These are phyloP conservation scores for Falco concolor DNA, from an alignment of 2,797 vertebrate genomes.

Conservation along the genomic window DNA sequence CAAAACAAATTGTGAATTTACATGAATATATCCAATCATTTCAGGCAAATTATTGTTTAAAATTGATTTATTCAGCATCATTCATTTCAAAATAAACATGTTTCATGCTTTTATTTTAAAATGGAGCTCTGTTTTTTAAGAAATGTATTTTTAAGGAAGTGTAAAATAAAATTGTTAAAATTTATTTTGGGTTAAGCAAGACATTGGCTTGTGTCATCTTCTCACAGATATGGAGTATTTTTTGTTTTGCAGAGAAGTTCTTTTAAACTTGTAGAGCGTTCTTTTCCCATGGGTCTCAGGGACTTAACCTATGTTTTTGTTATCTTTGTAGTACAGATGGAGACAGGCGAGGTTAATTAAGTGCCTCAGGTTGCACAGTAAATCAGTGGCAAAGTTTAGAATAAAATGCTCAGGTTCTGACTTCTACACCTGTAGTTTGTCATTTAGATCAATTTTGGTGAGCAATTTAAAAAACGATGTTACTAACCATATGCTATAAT, in stretches of 20 bases:
- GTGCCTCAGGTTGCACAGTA: constrained; percentile 11
- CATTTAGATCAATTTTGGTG: neutral
- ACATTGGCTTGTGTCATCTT: neutral
- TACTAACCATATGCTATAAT: neutral
- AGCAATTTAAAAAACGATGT: neutral
- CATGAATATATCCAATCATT: neutral
- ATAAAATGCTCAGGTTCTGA: constrained; percentile 4
- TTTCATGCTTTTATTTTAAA: constrained; percentile 15
- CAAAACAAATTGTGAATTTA: neutral
- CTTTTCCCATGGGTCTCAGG: constrained; percentile 3
- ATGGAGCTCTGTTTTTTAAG: neutral
- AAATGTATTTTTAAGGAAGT: neutral
- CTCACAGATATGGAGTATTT: neutral
- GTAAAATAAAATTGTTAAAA: neutral
- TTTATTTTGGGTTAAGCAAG: neutral
- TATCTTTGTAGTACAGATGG: constrained; percentile 43
- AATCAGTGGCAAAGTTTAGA: neutral
- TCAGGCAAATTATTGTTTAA: neutral
- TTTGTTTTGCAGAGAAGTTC: neutral
- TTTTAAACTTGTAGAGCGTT: neutral
- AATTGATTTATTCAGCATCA: neutral
- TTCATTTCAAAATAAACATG: neutral
- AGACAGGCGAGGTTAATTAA: constrained; percentile 23
- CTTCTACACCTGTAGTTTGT: neutral
- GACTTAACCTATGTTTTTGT: constrained; percentile 27